Base-by-base conservation (phyloP, 2,797 vertebrate species). In the Enteromius mattozi region DNA sequence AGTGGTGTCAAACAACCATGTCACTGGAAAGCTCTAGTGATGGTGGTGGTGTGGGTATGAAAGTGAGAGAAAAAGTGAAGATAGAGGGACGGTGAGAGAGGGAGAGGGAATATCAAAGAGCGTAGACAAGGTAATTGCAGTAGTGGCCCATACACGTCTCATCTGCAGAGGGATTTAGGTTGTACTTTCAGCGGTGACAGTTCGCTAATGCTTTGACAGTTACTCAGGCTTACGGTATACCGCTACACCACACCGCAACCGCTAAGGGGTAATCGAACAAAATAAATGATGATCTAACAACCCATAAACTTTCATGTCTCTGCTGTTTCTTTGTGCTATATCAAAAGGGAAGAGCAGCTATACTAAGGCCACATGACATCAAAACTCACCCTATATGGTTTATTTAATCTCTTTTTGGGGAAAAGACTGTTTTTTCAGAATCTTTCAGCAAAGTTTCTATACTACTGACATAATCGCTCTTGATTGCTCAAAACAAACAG, bases 1-100 rank as follows among this genome's bases (percentile, higher is more conserved):
- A 92, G 88, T 88, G 47, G 88, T 92, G 78, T 92, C 92, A 92
- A 86, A 83, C 81, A 83, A 80, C 17, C 59, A 77, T 77, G 72
- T 63, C 71, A 76, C 72, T 75, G 69, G 59, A 86, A 83, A 81
- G 35, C 40, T 83, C 37, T 59, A 61, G 47, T 27, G 49, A 61
- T 72, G 63, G 76, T 69, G 72, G 66, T 78, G 82, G 45, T 63
- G 75, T 61, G 83, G 63, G 45, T 66, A 49, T 42, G 54, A 71
- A 65, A 80, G 65, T 45, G 49, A 42, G 74, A 82, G 68, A 54
- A 30, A 61, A 4, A 76, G 78, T 68, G 45, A 76, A 76, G 33
- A 83, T 21, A 68, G 74, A 78, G 63, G 77, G 61, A 80, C 0
- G 1, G 14, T 47, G 45, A 75, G 63, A 77, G 47, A 77, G n/a